phyloP scores from a whole-genome alignment of 1,140 invertebrate species.

The Apis mellifera region DNA sequence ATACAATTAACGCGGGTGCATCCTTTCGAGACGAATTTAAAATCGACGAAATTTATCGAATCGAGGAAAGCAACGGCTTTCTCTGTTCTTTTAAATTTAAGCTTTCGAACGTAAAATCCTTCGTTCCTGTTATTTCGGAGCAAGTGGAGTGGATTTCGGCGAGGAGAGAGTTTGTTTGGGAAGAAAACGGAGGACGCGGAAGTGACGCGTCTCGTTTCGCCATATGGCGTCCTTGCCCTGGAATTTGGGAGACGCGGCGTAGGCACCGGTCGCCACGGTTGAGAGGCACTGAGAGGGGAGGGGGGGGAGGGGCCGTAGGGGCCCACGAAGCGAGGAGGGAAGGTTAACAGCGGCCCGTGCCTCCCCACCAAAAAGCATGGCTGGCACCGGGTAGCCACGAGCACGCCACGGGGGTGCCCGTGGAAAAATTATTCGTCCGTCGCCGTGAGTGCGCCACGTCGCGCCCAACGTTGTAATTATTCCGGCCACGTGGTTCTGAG shows the following conservation, averaged over 20 bases:
- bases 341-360: constrained; percentile 70
- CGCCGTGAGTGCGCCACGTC: constrained; percentile 35
- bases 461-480: constrained; percentile 47
- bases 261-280: constrained; percentile 22
- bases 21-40: too few relatives aligned
- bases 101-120: too few relatives aligned
- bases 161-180: neutral
- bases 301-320: constrained; percentile 17
- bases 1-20: too few relatives aligned
- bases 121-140: too few relatives aligned
- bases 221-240: constrained; percentile 48
- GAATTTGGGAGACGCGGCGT: constrained; percentile 30
- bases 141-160: too few relatives aligned
- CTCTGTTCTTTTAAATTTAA: too few relatives aligned
- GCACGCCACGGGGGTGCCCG: constrained; percentile 74
- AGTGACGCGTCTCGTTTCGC: constrained; percentile 35
- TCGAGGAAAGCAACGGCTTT: too few relatives aligned
- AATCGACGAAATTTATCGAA: too few relatives aligned
- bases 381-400: constrained; percentile 75
- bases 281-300: constrained; percentile 56
- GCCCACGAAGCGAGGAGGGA: constrained; percentile 56
- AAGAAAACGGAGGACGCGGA: constrained; percentile 17
- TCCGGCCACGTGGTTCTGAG: constrained; percentile 39
- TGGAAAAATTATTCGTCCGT: constrained; percentile 75
- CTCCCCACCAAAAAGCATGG: constrained; percentile 70